phyloP scores from a whole-genome alignment of 2,888 invertebrate genomes.

The Agonopterix subpropinquella region DNA sequence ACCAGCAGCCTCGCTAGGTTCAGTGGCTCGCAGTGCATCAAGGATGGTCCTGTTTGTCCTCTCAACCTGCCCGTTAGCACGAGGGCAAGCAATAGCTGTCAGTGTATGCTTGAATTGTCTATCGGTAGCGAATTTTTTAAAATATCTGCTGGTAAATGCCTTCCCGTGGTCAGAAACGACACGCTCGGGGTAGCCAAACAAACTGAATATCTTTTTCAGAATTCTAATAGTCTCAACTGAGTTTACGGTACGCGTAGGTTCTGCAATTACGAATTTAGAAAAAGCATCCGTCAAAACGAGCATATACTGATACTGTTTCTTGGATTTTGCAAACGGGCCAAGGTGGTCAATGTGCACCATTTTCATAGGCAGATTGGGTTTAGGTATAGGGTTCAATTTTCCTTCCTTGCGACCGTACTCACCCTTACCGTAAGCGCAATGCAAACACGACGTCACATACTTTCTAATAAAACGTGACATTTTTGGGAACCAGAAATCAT shows the following conservation, averaged over 20 bases:
- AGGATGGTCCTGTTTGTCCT: conserved; percentile 13
- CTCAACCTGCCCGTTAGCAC: conserved; percentile 17
- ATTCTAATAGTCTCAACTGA: conserved; percentile 11
- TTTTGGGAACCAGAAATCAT: conserved; percentile 31
- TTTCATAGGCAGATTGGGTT: conserved; percentile 15
- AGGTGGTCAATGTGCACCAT: conserved; percentile 20
- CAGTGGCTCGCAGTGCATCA: conserved; percentile 10
- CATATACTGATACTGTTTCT: conserved; percentile 18
- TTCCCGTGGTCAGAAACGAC: conserved; percentile 13
- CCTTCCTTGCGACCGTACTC: conserved; percentile 13
- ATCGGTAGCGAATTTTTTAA: conserved; percentile 14
- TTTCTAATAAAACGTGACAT: conserved; percentile 21
- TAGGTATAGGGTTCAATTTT: conserved; percentile 17
- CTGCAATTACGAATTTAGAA: conserved; percentile 12
- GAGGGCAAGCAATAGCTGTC: conserved; percentile 16
- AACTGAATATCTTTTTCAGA: conserved; percentile 8
- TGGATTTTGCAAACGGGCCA: conserved; percentile 18
- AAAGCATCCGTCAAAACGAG: conserved; percentile 16
- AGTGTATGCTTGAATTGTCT: conserved; percentile 18
- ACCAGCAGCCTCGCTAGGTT: conserved; percentile 8
- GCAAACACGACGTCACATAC: conserved; percentile 22
- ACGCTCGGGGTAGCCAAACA: conserved; percentile 12
- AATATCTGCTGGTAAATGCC: conserved; percentile 18
- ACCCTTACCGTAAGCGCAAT: conserved; percentile 29
- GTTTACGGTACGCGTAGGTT: conserved; percentile 13